These are phyloP conservation scores for Amiota communis DNA, from an alignment of 2,888 invertebrate species.

Conservation along the genomic window DNA sequence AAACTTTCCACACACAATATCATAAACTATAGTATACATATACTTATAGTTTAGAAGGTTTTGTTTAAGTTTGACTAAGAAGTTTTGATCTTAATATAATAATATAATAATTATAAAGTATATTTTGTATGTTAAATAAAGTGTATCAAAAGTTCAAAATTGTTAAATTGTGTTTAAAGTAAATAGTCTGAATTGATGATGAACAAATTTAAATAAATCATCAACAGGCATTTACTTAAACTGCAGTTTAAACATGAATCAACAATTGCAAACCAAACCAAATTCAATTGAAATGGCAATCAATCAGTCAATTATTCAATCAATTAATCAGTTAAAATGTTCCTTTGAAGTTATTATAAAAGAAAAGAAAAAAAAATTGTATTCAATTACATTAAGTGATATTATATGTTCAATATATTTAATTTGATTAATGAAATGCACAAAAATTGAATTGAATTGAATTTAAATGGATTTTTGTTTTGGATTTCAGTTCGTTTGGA, in stretches of 20 bases:
- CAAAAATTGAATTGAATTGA: neutral
- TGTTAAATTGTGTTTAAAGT: slow-evolving; percentile 72
- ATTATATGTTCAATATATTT: neutral
- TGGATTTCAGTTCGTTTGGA: slow-evolving; percentile 84
- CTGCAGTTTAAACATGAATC: slow-evolving; percentile 69
- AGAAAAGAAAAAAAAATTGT: neutral
- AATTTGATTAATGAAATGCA: neutral
- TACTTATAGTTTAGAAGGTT: no score
- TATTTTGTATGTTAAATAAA: no score
- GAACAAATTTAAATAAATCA: slow-evolving; percentile 62
- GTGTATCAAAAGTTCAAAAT: neutral
- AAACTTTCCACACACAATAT: no score
- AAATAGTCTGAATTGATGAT: slow-evolving; percentile 72
- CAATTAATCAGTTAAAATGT: slow-evolving; percentile 37
- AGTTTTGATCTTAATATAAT: no score
- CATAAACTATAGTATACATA: no score
- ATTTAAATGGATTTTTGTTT: slow-evolving; percentile 63
- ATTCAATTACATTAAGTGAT: slow-evolving; percentile 6
- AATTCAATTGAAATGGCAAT: no score
- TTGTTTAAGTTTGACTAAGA: no score
- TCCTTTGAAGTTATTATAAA: slow-evolving; percentile 50
- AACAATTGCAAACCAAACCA: slow-evolving; percentile 35
- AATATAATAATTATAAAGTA: no score
- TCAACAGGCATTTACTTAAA: slow-evolving; percentile 73
- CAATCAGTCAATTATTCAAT: neutral